phyloP scores from a whole-genome alignment of 2,113 vertebrate genomes.

The Odocoileus virginianus region DNA sequence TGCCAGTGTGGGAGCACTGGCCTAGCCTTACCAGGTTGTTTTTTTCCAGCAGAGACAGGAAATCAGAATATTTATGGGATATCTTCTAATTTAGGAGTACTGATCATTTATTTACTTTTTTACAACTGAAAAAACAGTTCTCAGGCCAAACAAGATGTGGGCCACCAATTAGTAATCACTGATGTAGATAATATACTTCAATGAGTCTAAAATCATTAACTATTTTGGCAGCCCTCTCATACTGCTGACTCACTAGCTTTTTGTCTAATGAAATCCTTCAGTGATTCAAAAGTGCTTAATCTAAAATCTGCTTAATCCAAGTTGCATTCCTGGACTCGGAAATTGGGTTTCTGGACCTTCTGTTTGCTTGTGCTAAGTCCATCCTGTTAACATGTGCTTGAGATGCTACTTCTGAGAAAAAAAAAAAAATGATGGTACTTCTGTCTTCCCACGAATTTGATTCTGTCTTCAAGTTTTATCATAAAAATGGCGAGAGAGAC shows the following conservation, averaged over 20 bases:
- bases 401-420: not conserved
- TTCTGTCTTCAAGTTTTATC: not conserved
- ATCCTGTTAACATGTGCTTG: not conserved
- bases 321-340: not conserved
- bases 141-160: not conserved
- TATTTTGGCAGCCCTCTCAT: not conserved
- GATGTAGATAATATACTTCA: not conserved
- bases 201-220: constrained; percentile 17
- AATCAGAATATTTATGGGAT: not conserved
- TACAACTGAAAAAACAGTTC: not conserved
- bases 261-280: constrained; percentile 13
- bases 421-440: not conserved
- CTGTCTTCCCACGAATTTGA: not conserved
- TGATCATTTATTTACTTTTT: constrained; percentile 9
- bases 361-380: not conserved
- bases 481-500: not conserved
- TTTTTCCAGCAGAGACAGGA: not conserved
- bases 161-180: not conserved
- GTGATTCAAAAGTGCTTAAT: not conserved
- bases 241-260: constrained; percentile 31
- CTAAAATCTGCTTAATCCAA: not conserved
- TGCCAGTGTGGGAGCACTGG: not conserved
- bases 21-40: not conserved
- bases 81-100: not conserved
- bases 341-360: not conserved